Percentiles rank a stretch among this genome's conserved stretches.
Evolutionary conservation across 2,113 vertebrate genomes (phyloP).

Genomic region (Elachura formosa): DNA sequence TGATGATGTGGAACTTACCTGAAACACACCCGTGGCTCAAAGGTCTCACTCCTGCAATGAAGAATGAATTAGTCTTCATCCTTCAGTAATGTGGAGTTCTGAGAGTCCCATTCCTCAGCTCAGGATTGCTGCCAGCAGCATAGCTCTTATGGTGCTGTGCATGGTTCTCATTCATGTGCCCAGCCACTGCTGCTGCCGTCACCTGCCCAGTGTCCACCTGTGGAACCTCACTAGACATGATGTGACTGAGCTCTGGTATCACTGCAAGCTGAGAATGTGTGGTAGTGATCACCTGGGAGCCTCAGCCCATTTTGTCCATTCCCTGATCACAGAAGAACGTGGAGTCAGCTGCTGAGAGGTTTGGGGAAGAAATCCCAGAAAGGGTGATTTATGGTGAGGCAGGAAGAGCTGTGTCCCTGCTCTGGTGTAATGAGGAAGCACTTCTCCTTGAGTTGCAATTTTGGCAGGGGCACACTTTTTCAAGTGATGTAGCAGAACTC

Average conservation of each 20-base stretch:
- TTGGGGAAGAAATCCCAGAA: background rate
- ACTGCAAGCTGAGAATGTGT: background rate
- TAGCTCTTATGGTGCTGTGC: background rate
- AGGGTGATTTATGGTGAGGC: background rate
- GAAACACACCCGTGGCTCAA: background rate
- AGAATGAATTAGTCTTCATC: background rate
- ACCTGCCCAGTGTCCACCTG: background rate
- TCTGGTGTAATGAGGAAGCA: background rate
- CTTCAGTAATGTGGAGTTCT: fast-evolving
- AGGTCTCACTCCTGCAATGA: background rate
- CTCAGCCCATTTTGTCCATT: background rate
- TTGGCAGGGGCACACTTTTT: background rate
- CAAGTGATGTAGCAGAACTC: background rate
- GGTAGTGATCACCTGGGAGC: background rate
- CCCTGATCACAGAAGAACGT: background rate
- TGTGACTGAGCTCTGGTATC: background rate
- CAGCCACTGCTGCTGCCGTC: background rate
- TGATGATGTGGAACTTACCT: background rate
- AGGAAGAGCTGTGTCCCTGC: background rate
- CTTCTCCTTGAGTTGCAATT: background rate
- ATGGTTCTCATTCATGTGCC: background rate
- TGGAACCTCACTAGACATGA: background rate
- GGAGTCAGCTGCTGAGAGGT: background rate
- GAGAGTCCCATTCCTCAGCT: background rate
- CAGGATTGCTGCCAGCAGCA: background rate